Evolutionary conservation across 2,797 vertebrate genomes (phyloP), one percentile per base, ranked within the genome.

Genomic region (Lycodopsis pacificus): DNA sequence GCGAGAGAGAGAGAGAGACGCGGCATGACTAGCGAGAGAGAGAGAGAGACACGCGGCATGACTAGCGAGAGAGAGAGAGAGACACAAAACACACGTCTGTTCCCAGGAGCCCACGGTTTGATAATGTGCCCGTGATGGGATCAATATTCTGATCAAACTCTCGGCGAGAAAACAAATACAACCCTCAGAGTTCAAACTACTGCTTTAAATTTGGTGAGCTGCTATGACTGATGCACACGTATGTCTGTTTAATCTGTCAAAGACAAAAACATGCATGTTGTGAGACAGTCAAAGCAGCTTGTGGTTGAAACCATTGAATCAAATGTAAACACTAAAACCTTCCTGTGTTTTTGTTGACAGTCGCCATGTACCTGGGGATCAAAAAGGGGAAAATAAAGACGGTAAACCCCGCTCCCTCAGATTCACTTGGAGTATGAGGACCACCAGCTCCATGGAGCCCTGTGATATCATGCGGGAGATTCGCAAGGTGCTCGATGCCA

Each of bases 351-450:
- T 89, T 77, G 94, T 59, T 94, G 86, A 92, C 95, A 98, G 97
- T 95, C 97, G 97, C 94, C 97, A 97, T 86, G 97, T 97, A 86
- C 95, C 97, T 88, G 96, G 96, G 82, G 97, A 98, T 95, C 96
- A 96, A 86, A 98, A 97, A 94, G 97, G 97, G 0, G 97, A 98
- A 88, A 96, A 93, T 93, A 97, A 97, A 93, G 97, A 98, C 91
- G 89, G 96, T 86, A 99, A 99, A 91, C 98, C 97, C 10, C 96
- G 98, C 27, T 95, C 95, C 68, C 91, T 95, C 83, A 92, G 97
- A 76, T 99, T 99, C 93, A 99, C 98, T 0, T 99, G 98, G 98
- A 99, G 97, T 81, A 99, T 99, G 98, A 98, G 98, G 94, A 99
- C 98, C 91, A 99, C 97, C 5, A 97, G 97, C 74, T 97, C 98